Evolutionary conservation across 2,113 vertebrate species (phyloP).

Genomic region (Triplophysa rosa): DNA sequence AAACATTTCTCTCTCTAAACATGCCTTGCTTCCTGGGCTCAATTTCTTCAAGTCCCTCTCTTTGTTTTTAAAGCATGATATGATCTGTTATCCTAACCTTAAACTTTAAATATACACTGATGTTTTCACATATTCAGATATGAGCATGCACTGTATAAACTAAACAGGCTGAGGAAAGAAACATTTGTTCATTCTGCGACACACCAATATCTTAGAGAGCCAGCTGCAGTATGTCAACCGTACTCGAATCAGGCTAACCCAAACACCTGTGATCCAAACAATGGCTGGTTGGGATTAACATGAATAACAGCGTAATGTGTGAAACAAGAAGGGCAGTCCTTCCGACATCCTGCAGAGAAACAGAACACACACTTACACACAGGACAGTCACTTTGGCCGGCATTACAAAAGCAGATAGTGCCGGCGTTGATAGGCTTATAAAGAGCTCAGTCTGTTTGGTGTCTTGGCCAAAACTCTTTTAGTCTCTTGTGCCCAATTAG

Average conservation of each 20-base stretch:
- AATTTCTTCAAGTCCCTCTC: background rate
- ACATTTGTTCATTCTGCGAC: background rate
- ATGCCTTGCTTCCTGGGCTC: background rate
- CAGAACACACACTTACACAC: background rate
- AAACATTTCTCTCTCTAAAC: background rate
- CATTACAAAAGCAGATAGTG: conserved; percentile 25
- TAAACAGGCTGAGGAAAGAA: background rate
- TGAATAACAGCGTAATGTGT: background rate
- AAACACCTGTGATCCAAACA: conserved; percentile 15
- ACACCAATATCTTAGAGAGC: background rate
- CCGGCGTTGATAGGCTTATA: conserved; percentile 19
- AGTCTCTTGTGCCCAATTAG: conserved; percentile 27
- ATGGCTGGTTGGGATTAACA: conserved; percentile 15
- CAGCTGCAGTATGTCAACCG: conserved; percentile 22
- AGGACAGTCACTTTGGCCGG: conserved; percentile 11
- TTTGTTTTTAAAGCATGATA: background rate
- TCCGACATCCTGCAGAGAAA: background rate
- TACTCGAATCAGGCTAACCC: background rate
- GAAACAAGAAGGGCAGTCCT: background rate
- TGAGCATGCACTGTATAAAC: conserved; percentile 13
- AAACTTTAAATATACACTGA: background rate
- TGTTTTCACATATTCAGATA: background rate
- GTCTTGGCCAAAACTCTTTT: conserved; percentile 17
- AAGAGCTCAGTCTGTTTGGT: conserved; percentile 7
- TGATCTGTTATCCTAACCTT: conserved; percentile 2